phyloP scores from a whole-genome alignment of 2,888 invertebrate species.

The Agonopterix alstromeriana region DNA sequence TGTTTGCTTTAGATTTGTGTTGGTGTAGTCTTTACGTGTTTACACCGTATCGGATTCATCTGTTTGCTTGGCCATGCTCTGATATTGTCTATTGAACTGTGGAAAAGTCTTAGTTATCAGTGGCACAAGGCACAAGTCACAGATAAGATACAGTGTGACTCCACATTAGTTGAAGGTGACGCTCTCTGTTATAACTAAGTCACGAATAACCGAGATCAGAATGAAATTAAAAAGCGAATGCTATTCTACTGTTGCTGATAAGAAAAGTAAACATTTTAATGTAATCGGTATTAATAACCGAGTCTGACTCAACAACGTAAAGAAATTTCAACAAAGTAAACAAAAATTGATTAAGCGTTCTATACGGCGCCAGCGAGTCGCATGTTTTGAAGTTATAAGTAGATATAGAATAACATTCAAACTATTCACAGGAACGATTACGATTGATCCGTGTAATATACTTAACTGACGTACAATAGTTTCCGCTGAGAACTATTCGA shows the following conservation, averaged over 20 bases:
- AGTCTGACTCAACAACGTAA: slow-evolving; percentile 1
- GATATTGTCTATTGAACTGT: slow-evolving; percentile 31
- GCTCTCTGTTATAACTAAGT: slow-evolving; percentile 30
- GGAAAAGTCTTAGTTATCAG: slow-evolving; percentile 50
- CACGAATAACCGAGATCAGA: slow-evolving; percentile 1
- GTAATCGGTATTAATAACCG: neutral
- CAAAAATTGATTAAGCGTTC: slow-evolving; percentile 1
- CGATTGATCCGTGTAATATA: no score
- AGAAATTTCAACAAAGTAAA: slow-evolving; percentile 4
- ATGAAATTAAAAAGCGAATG: neutral
- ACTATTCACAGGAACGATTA: no score
- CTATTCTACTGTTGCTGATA: neutral
- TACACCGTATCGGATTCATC: slow-evolving; percentile 13
- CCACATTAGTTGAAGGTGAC: slow-evolving; percentile 53
- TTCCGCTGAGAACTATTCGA: no score
- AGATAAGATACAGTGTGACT: slow-evolving; percentile 61
- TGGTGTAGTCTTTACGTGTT: slow-evolving; percentile 13
- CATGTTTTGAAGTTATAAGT: neutral
- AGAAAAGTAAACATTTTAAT: neutral
- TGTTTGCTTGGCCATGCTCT: slow-evolving; percentile 26
- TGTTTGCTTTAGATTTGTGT: slow-evolving; percentile 14
- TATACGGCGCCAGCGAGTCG: slow-evolving; percentile 4
- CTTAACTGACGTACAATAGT: no score
- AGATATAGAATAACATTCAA: no score
- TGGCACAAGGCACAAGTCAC: slow-evolving; percentile 35